These are phyloP conservation scores for Phaedon cochleariae DNA, from an alignment of 2,888 invertebrate genomes.

Conservation along the genomic window DNA sequence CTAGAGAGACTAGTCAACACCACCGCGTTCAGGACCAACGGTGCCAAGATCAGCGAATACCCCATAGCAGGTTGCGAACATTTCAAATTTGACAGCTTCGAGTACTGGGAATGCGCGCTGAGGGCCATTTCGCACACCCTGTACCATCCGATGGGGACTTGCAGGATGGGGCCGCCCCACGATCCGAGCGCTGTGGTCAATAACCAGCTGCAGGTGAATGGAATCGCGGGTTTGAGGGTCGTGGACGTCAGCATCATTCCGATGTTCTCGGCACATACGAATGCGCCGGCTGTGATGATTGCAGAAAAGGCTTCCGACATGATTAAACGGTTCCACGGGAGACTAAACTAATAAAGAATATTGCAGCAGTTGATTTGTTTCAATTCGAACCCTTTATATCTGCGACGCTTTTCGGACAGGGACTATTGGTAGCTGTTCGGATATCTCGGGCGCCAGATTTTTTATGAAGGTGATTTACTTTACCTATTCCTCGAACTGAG, in stretches of 20 bases:
- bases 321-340: constrained; percentile 65
- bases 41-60: constrained; percentile 66
- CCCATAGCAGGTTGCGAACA: constrained; percentile 66
- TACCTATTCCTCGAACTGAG: too few species aligned
- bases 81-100: constrained; percentile 66
- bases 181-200: constrained; percentile 67
- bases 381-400: too few species aligned
- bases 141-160: constrained; percentile 65
- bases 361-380: too few species aligned
- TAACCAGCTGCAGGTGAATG: constrained; percentile 64
- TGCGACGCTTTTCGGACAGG: too few species aligned
- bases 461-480: too few species aligned
- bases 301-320: constrained; percentile 80
- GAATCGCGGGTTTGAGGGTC: constrained; percentile 69
- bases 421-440: too few species aligned
- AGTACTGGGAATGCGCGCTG: constrained; percentile 73
- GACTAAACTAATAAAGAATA: neutral
- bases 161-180: constrained; percentile 64
- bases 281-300: constrained; percentile 81
- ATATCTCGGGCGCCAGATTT: too few species aligned
- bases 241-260: constrained; percentile 64
- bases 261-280: constrained; percentile 67
- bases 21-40: constrained; percentile 65
- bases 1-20: constrained; percentile 63
- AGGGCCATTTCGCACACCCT: constrained; percentile 69